Evolutionary conservation across 2,888 invertebrate genomes (phyloP).

Genomic region (Morpho achilles): DNA sequence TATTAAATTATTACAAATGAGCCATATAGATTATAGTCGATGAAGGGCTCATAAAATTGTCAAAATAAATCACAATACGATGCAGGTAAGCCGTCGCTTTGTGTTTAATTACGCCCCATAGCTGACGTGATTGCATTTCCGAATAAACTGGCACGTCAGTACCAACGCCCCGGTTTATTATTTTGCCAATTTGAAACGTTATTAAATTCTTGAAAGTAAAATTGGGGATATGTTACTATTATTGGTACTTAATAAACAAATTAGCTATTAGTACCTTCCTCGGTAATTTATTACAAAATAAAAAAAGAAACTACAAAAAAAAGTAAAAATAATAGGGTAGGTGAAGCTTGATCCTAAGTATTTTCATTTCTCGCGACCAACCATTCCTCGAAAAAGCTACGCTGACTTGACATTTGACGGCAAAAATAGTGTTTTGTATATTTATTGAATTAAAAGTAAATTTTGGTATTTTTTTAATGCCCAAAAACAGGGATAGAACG

Average conservation of each 20-base stretch:
- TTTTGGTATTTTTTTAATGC: no score
- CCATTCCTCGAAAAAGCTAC: no score
- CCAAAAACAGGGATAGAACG: no score
- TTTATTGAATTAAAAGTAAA: no score
- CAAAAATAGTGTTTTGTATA: no score
- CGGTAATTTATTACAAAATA: no score
- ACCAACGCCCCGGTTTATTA: constrained; percentile 67
- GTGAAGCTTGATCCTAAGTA: no score
- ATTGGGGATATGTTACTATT: constrained; percentile 36
- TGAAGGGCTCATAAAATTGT: constrained; percentile 30
- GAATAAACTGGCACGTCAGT: constrained; percentile 33
- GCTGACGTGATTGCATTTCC: constrained; percentile 72
- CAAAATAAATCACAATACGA: constrained; percentile 29
- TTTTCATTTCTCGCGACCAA: no score
- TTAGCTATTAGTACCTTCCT: constrained; percentile 22
- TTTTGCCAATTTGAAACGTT: constrained; percentile 71
- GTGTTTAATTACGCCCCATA: constrained; percentile 67
- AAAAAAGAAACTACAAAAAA: no score
- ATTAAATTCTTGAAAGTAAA: constrained; percentile 62
- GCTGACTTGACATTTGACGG: no score
- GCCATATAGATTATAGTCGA: constrained; percentile 48
- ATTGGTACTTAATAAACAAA: constrained; percentile 15
- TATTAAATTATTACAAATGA: constrained; percentile 5
- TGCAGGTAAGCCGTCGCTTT: constrained; percentile 44
- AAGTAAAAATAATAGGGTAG: no score